phyloP scores from a whole-genome alignment of 2,888 invertebrate genomes.

The Carpatolechia fugitivella region DNA sequence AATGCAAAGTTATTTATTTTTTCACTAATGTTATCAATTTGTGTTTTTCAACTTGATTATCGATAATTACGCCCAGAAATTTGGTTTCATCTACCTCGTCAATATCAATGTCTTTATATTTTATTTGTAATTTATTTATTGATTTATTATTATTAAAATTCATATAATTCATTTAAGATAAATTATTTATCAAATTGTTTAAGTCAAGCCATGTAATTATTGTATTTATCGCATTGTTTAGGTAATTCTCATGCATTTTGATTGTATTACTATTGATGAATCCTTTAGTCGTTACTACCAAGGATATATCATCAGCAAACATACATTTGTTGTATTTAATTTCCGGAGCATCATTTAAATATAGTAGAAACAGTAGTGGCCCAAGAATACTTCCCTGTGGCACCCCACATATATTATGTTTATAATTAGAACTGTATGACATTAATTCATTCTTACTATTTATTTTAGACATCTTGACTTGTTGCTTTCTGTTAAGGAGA shows the following conservation, averaged over 20 bases:
- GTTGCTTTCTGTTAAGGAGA: neutral
- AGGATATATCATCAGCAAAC: neutral
- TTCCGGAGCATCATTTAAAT: neutral
- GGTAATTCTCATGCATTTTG: neutral
- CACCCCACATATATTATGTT: neutral
- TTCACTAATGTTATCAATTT: neutral
- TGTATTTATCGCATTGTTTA: neutral
- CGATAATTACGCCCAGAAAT: neutral
- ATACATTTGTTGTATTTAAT: neutral
- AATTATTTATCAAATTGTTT: conserved; percentile 1
- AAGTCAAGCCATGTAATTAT: neutral
- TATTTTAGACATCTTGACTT: neutral
- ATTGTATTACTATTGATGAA: neutral
- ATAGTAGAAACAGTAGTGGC: neutral
- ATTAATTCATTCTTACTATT: neutral
- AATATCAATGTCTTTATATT: neutral
- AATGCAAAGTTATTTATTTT: neutral
- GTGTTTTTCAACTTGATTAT: neutral
- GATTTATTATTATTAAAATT: neutral
- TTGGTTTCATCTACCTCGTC: neutral
- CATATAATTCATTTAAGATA: neutral
- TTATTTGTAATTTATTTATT: neutral
- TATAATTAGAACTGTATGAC: neutral
- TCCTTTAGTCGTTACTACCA: neutral
- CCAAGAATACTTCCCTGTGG: neutral